These are phyloP conservation scores for Cryptomyrus ogoouensis DNA, from an alignment of 2,113 vertebrate genomes.

Conservation along the genomic window DNA sequence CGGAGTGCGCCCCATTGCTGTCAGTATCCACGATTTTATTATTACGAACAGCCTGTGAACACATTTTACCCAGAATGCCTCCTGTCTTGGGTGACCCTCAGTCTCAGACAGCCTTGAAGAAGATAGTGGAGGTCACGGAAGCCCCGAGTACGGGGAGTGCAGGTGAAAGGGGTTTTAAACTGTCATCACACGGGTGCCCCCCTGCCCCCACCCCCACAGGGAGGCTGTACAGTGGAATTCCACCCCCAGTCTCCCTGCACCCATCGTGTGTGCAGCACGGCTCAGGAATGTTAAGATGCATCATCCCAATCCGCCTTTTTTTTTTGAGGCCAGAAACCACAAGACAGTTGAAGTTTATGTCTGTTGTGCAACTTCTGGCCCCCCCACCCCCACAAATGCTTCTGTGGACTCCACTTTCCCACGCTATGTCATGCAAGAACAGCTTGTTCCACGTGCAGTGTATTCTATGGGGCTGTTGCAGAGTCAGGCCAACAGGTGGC, in stretches of 20 bases:
- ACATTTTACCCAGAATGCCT: slow-evolving; percentile 26
- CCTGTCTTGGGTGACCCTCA: slow-evolving; percentile 19
- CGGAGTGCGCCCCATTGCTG: neutral
- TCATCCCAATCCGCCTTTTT: slow-evolving; percentile 5
- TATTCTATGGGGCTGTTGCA: too few species aligned
- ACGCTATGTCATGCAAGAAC: slow-evolving; percentile 14
- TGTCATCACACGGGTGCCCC: slow-evolving; percentile 17
- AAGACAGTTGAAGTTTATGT: neutral
- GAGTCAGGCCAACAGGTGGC: neutral
- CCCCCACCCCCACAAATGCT: neutral
- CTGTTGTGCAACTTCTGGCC: neutral
- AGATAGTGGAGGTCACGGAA: slow-evolving; percentile 30
- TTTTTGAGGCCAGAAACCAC: neutral
- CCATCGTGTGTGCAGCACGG: neutral
- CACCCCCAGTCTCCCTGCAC: neutral
- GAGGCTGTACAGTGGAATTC: neutral
- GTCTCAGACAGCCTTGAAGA: slow-evolving; percentile 26
- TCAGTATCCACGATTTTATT: slow-evolving; percentile 19
- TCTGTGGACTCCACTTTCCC: slow-evolving; percentile 5
- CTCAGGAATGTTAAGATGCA: slow-evolving; percentile 21
- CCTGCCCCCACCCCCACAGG: neutral
- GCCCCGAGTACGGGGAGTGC: slow-evolving; percentile 11
- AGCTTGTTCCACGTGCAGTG: neutral
- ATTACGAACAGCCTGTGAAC: slow-evolving; percentile 14
- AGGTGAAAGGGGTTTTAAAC: slow-evolving; percentile 33